Conservation (phyloP, 2,888 invertebrate genomes). For the Ceraclea dissimilis region DNA sequence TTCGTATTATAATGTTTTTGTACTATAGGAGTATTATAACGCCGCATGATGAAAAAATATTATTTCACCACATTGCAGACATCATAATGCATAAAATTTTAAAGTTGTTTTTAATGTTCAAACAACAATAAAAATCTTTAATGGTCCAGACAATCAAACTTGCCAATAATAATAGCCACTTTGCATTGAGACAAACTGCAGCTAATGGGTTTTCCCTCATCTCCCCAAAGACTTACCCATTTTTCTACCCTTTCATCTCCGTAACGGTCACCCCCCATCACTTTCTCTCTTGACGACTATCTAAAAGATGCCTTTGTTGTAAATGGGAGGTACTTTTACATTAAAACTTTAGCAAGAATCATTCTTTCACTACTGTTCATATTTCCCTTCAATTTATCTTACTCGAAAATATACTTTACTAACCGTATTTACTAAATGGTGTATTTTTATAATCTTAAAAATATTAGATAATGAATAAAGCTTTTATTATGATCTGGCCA, state of each 20-base stretch:
- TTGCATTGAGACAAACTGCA: conserved; percentile 17
- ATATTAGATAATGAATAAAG: no score
- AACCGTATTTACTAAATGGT: no score
- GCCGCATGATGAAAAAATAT: no score
- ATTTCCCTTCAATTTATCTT: neutral
- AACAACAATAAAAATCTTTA: neutral
- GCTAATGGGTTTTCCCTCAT: conserved; percentile 14
- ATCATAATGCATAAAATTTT: no score
- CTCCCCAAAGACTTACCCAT: neutral
- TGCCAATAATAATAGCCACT: conserved; percentile 7
- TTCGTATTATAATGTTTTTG: no score
- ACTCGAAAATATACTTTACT: neutral
- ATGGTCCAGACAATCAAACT: neutral
- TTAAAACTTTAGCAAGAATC: neutral
- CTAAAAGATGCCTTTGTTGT: neutral
- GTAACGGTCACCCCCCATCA: neutral
- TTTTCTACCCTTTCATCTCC: conserved; percentile 6
- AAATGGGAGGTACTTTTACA: neutral
- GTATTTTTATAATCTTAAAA: no score
- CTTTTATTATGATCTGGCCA: no score
- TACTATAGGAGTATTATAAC: no score
- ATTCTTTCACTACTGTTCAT: neutral
- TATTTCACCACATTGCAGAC: no score
- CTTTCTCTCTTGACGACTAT: neutral
- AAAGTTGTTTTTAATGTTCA: neutral